Evolutionary conservation across 2,113 vertebrate species (phyloP).

Genomic region (Dasyornis broadbenti): DNA sequence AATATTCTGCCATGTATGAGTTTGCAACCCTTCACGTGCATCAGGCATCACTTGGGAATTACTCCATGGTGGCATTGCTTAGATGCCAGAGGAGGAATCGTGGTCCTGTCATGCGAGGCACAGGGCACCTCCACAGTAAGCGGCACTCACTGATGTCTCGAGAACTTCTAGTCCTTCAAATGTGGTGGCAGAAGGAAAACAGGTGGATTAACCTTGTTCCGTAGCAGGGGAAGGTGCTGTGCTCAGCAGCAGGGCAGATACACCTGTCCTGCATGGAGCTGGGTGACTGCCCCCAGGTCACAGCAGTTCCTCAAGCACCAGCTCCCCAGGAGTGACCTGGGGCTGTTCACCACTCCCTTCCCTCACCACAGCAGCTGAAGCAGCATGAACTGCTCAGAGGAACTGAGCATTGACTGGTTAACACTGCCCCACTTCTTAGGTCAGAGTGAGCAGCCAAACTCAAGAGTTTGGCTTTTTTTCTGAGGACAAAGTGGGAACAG

Average conservation of each 20-base stretch:
- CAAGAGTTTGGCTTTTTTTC: background rate
- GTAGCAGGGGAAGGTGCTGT: background rate
- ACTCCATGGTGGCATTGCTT: background rate
- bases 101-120: background rate
- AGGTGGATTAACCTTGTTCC: background rate
- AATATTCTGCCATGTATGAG: too few species aligned
- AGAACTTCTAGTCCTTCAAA: background rate
- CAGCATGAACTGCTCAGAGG: background rate
- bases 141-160: background rate
- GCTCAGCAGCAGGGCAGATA: background rate
- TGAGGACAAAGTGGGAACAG: background rate
- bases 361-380: background rate
- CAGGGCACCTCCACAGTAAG: too few species aligned
- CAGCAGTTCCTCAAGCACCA: background rate
- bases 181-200: background rate
- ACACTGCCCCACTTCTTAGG: background rate
- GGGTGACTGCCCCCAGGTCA: rapidly evolving
- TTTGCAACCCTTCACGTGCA: rapidly evolving
- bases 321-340: background rate
- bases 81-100: background rate
- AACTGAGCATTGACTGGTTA: background rate
- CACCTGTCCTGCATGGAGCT: background rate
- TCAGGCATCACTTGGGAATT: rapidly evolving
- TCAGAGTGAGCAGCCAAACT: background rate
- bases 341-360: background rate